Base-by-base conservation (phyloP, 2,888 invertebrate species). In the Amphiduros pacificus region DNA sequence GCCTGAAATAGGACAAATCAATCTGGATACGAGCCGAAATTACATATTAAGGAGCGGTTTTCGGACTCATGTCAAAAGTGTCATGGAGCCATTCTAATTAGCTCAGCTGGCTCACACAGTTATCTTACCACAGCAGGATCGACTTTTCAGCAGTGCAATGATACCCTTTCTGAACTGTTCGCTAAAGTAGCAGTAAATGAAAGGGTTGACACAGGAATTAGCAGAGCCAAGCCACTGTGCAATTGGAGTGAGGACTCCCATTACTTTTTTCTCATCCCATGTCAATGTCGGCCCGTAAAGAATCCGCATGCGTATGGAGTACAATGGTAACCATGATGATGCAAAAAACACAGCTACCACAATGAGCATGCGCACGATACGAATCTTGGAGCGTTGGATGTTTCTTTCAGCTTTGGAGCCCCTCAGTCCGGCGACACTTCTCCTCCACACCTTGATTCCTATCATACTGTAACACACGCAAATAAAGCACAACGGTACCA, bases 201-300 rank as follows among this genome's bases (percentile, higher is more conserved):
- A 90, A 0, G 95, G 95, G 83, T 96, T 96, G 77, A 95, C 94
- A 86, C 94, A 94, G 24, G 93, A 93, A 82, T 95, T 96, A 24
- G 94, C 93, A 0, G 94, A 90, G 2, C 95, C 95, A 54, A 96
- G 85, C 93, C 92, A 93, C 80, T 93, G 94, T 5, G 92, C 94
- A 58, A 95, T 87, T 2, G 95, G 95, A 22, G 92, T 91, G 1
- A 91, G 89, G 27, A 20, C 57, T 11, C 31, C 17, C n/a, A 65
- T 26, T 6, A 61, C 24, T 20, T 57, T 49, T 27, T 61, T 52
- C 41, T 61, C 61, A 6, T 31, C n/a, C 22, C 27, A 51, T n/a
- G 14, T 32, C 28, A 64, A 24, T 11, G 63, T 58, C 1, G 69
- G 63, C 90, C 92, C 88, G 90, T 91, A 79, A 44, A 93, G 92